A percentile compares a stretch with the other conserved stretches of the same genome.
Evolutionary conservation across 2,888 invertebrate genomes (phyloP).

Genomic region (Cantharis nigra): DNA sequence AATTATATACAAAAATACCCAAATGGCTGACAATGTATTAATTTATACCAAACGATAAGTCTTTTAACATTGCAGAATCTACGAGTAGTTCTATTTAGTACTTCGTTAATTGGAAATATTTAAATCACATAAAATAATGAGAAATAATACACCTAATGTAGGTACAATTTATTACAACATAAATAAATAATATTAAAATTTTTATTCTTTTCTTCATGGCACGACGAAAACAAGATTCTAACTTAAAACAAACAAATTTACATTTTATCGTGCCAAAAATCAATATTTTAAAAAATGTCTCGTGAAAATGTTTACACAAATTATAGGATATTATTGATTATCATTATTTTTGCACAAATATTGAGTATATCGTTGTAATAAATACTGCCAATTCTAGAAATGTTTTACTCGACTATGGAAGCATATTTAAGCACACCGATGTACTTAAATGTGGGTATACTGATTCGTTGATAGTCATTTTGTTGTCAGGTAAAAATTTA

Average conservation of each 20-base stretch:
- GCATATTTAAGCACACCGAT: neutral
- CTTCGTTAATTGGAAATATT: constrained; percentile 5
- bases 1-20: constrained; percentile 50
- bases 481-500: neutral
- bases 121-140: constrained; percentile 20
- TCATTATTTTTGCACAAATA: constrained; percentile 44
- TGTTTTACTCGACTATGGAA: neutral
- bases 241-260: neutral
- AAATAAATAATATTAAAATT: constrained; percentile 4
- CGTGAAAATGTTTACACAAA: constrained; percentile 9
- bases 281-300: neutral
- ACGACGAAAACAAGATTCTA: constrained; percentile 12
- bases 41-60: constrained; percentile 19
- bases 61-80: constrained; percentile 11
- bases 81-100: constrained; percentile 4
- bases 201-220: constrained; percentile 23
- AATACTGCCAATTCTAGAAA: constrained; percentile 27
- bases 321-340: constrained; percentile 33
- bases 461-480: neutral
- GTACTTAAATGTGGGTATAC: neutral
- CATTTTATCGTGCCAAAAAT: constrained; percentile 15
- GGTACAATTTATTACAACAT: neutral
- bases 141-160: constrained; percentile 10
- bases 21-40: constrained; percentile 34
- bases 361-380: constrained; percentile 50